Conservation (phyloP, 2,888 invertebrate species). For the Melangyna quadrimaculata region DNA sequence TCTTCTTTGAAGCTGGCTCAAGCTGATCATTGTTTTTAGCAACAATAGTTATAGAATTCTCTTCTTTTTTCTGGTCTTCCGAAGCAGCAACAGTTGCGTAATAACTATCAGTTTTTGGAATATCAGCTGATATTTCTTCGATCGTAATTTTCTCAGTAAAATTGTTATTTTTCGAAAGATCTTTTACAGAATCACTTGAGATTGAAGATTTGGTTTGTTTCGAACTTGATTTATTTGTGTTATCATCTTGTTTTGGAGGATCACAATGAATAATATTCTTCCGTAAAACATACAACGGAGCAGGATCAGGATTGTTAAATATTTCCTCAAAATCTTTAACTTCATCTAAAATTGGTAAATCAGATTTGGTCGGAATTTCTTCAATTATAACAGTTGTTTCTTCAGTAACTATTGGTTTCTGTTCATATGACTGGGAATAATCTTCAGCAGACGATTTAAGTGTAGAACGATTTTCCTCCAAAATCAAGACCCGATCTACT, state of each 20-base stretch:
- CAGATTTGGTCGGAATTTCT: background rate
- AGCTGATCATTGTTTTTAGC: background rate
- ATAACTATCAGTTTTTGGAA: background rate
- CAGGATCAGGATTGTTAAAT: constrained; percentile 42
- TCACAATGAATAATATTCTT: constrained; percentile 66
- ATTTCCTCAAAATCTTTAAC: constrained; percentile 52
- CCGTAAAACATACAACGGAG: constrained; percentile 53
- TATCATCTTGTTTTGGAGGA: constrained; percentile 35
- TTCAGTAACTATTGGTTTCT: background rate
- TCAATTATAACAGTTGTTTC: constrained; percentile 30
- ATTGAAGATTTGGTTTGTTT: background rate
- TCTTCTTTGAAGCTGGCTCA: background rate
- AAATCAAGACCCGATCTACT: background rate
- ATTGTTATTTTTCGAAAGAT: background rate
- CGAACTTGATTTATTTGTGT: background rate
- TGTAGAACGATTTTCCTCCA: background rate
- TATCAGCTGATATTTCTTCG: background rate
- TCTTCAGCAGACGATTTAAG: background rate
- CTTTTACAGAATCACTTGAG: background rate
- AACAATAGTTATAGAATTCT: background rate
- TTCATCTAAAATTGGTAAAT: constrained; percentile 16
- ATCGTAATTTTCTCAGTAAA: background rate
- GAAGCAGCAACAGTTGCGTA: background rate
- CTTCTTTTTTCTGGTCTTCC: background rate
- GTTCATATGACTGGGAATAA: background rate